Evolutionary conservation across 92 coral and sea anemone species (phyloP).

Genomic region (Palythoa caribaeorum): DNA sequence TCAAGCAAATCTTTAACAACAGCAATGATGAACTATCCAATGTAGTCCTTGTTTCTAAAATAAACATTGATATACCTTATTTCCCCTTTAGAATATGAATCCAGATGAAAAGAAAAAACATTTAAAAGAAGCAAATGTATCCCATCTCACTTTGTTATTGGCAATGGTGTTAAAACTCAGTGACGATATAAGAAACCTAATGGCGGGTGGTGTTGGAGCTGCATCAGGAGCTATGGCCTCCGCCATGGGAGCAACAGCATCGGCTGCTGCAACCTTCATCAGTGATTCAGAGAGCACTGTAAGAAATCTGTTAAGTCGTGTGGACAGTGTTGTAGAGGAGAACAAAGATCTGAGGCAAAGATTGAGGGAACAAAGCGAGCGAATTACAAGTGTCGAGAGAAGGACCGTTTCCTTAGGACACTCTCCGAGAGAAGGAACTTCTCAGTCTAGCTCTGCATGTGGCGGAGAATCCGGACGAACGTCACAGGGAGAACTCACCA

Average conservation of each 20-base stretch:
- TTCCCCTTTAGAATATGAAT: not conserved
- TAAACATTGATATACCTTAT: no score
- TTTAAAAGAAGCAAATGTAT: not conserved
- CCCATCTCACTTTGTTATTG: constrained; percentile 1
- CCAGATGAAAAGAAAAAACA: not conserved
- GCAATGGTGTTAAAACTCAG: not conserved
- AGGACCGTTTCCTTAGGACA: not conserved
- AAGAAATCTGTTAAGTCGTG: not conserved
- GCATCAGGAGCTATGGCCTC: constrained; percentile 1
- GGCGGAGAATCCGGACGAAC: not conserved
- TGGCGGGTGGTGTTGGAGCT: not conserved
- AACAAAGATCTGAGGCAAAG: not conserved
- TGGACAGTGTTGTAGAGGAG: not conserved
- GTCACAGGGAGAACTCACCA: constrained; percentile 21
- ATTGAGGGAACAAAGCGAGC: not conserved
- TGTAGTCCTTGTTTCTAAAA: no score
- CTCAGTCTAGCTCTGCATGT: not conserved
- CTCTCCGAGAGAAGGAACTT: not conserved
- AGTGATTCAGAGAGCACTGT: constrained; percentile 1
- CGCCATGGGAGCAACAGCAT: not conserved
- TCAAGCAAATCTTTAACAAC: no score
- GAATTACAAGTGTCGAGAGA: not conserved
- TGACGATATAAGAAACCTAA: not conserved
- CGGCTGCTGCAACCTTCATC: not conserved
- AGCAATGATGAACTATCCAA: no score